A percentile compares a stretch with the other conserved stretches of the same genome.
Conservation (phyloP, 2,113 vertebrate genomes). For the Phodopus roborovskii region DNA sequence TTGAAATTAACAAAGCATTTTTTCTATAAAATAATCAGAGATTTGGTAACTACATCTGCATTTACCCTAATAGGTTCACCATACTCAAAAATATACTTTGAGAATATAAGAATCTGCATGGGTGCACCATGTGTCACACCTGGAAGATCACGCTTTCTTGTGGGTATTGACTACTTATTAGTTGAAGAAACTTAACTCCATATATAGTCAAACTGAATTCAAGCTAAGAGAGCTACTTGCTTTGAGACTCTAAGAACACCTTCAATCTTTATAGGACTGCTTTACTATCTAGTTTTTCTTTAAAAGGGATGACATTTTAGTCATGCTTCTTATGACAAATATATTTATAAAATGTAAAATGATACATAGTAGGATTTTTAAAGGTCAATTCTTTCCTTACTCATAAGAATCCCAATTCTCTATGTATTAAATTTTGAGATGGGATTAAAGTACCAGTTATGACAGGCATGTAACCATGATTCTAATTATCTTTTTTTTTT, state of each 20-base stretch:
- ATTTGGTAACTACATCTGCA: not conserved
- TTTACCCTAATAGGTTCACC: not conserved
- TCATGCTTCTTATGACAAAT: not conserved
- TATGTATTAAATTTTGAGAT: not conserved
- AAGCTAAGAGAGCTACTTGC: not conserved
- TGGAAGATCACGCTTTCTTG: not conserved
- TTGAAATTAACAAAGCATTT: not conserved
- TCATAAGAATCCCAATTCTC: not conserved
- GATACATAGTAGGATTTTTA: not conserved
- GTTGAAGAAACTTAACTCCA: not conserved
- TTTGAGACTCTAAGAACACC: not conserved
- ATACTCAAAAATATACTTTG: not conserved
- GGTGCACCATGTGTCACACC: not conserved
- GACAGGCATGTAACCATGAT: not conserved
- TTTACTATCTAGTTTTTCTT: not conserved
- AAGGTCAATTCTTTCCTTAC: not conserved
- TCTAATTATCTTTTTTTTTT: constrained; percentile 27
- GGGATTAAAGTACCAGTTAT: not conserved
- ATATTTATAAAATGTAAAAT: not conserved
- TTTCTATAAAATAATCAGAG: not conserved
- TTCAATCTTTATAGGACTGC: not conserved
- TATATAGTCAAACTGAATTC: not conserved
- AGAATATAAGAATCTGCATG: not conserved
- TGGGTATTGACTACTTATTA: not conserved
- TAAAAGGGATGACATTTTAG: not conserved